Evolutionary conservation across 2,797 vertebrate species (phyloP), one percentile per base, ranked within the genome.

Genomic region (Capromys pilorides): DNA sequence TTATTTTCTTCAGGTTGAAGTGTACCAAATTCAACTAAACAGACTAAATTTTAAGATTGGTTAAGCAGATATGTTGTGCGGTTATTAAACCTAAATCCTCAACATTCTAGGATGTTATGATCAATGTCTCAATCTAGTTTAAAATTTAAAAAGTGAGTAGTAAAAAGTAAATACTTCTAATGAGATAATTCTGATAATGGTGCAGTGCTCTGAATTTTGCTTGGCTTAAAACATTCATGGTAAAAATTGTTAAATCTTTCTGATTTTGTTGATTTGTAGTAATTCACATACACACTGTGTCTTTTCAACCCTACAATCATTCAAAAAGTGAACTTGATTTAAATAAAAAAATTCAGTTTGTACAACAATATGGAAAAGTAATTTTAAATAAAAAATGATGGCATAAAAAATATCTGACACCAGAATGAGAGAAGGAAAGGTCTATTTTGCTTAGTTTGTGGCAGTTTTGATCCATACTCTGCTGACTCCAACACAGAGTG

Each of bases 311-410:
- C 67, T 80, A 90, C 2, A 90, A 90, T 87, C 33, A 81, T 90
- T 96, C 73, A 85, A 77, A 91, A 86, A 26, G 5, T 90, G 6
- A 90, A 62, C 41, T 93, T 97, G 66, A 93, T 82, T 85, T 96
- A 91, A 96, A 83, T 83, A 8, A 93, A 88, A 88, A 97, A 92
- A 13, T 96, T 97, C 80, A 49, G 28, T 95, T 97, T 97, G 77
- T 96, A 91, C 90, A 85, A 85, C 94, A 93, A 95, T 3, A 61
- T 94, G 67, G 88, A 82, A 95, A 96, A 94, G 90, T 94, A 82
- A 85, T 93, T 97, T 94, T 83, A 97, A 97, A 97, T 97, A 96
- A 97, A 96, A 96, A 49, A 73, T 75, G 45, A 2, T 94, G 28
- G 54, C 80, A 94, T 96, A 95, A 90, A 95, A 94, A 83, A 45